A percentile compares a stretch with the other conserved stretches of the same genome.
phyloP scores from a whole-genome alignment of 2,888 invertebrate species.

The Minunthozetes semirufus region DNA sequence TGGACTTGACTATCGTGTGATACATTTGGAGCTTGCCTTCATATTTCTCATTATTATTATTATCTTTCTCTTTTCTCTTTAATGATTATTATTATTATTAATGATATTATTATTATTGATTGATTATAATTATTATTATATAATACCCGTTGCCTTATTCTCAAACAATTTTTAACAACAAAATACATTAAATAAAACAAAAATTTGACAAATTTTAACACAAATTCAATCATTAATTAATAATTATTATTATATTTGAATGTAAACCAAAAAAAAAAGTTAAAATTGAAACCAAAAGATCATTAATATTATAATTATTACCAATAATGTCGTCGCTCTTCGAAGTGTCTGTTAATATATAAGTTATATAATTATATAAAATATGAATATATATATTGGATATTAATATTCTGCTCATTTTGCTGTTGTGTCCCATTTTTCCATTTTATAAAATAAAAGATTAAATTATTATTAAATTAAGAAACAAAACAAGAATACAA shows the following conservation, averaged over 20 bases:
- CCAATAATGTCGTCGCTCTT: conserved; percentile 14
- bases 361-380: neutral
- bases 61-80: neutral
- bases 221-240: neutral
- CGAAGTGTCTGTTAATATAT: conserved; percentile 19
- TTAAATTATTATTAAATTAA: neutral
- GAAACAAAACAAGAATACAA: conserved; percentile 5
- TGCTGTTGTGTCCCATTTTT: conserved; percentile 30
- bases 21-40: conserved; percentile 32
- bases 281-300: neutral
- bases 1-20: conserved; percentile 29
- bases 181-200: conserved; percentile 2
- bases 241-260: neutral
- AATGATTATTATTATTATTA: neutral
- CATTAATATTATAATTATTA: neutral
- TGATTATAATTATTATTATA: conserved; percentile 16
- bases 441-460: conserved; percentile 19
- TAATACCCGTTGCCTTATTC: conserved; percentile 29
- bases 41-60: neutral
- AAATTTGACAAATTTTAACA: neutral
- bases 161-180: neutral
- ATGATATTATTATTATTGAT: neutral
- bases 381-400: conserved; percentile 1
- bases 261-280: neutral
- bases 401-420: conserved; percentile 28